Base-by-base conservation (phyloP, 2,888 invertebrate genomes). In the Rhingia campestris region DNA sequence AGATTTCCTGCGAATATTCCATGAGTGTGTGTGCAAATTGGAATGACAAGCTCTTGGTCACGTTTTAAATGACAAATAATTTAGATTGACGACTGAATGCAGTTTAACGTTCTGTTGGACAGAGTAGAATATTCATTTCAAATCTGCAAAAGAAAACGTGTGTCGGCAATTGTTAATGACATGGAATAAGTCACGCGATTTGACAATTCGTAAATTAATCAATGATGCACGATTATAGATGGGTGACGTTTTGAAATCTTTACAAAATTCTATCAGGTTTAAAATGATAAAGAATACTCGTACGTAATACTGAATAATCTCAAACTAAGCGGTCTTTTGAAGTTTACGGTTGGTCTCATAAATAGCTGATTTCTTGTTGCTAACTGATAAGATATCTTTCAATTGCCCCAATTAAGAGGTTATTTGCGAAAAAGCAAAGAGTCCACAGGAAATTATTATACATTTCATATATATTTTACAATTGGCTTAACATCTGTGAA, bases 371-470 rank as follows among this genome's bases (percentile, higher is more conserved):
- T 59, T 35, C 59, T 32, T 74, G 74, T 69, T 75, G 69, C 63
- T 49, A 69, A 67, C 49, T 51, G 41, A 47, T 59, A 63, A 49
- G 56, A 70, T 39, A 59, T 53, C 14, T 66, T 66, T 72, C 66
- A 81, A 76, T 81, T 72, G 81, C 59, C 45, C 76, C 81, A 81
- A 76, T 81, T 70, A 76, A 47, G 41, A 12, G 22, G 35, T 54
- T 33, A 43, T 43, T 37, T 30, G 37, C 53, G 39, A 37, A 45
- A 32, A 3, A 14, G n/a, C 9, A 0, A 7, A 47, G 10, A 47
- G 43, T 45, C 54, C 7, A 69, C 41, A 61, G 56, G 41, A 41
- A 47, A 49, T 63, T 22, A 33, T 56, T 45, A 30, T 9, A 39
- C 22, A 56, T 54, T 5, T 12, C 33, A 53, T 33, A 6, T 49